Conservation (phyloP, 2,888 invertebrate genomes). For the Diarsia rubi region DNA sequence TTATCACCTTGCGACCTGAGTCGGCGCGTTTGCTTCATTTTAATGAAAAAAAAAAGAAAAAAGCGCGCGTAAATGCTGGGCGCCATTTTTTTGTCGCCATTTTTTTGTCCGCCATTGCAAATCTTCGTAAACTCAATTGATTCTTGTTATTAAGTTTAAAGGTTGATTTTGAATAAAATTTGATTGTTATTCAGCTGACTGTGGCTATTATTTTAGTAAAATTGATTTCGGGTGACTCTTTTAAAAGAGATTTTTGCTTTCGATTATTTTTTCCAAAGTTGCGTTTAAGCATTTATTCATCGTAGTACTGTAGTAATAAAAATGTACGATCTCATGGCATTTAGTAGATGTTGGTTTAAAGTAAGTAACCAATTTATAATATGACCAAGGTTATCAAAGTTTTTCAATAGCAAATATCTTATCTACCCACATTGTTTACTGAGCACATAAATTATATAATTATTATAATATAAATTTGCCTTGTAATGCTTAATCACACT, state of each 20-base stretch:
- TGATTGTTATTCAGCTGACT: constrained; percentile 48
- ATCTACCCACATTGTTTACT: too few species aligned
- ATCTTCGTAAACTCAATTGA: constrained; percentile 75
- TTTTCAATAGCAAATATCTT: too few species aligned
- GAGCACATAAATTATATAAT: too few species aligned
- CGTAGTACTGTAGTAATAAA: too few species aligned
- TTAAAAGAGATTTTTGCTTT: neutral
- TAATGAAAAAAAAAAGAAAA: constrained; percentile 85
- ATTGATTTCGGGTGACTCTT: constrained; percentile 16
- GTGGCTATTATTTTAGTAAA: constrained; percentile 38
- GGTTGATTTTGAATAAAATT: constrained; percentile 58
- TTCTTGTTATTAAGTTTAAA: constrained; percentile 69
- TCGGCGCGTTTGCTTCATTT: constrained; percentile 87
- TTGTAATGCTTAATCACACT: too few species aligned
- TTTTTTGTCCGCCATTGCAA: constrained; percentile 69
- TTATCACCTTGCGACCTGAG: constrained; percentile 83
- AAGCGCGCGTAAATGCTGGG: constrained; percentile 73
- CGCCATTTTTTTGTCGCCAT: constrained; percentile 67
- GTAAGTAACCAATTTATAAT: neutral
- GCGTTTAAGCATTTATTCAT: too few species aligned
- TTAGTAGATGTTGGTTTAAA: neutral
- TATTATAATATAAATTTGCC: too few species aligned
- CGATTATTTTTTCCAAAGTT: too few species aligned
- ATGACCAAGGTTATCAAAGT: neutral
- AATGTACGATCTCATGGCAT: too few species aligned